Evolutionary conservation across 2,888 invertebrate genomes (phyloP), one percentile per base, ranked within the genome.

Genomic region (Zaprionus lineosus): DNA sequence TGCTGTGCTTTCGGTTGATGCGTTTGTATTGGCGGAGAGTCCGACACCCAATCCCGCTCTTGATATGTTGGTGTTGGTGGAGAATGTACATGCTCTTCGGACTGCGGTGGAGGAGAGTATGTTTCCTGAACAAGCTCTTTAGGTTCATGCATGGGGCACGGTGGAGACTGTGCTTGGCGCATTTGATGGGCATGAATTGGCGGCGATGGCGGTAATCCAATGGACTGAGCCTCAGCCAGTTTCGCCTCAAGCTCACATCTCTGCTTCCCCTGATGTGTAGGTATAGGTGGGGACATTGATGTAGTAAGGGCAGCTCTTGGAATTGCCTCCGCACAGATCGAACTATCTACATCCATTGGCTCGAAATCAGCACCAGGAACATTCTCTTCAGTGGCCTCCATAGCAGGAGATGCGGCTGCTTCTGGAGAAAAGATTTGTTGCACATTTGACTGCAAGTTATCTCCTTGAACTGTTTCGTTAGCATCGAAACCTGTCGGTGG

Each of bases 271-370:
- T 51, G 57, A 18, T 74, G 58, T 7, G 72, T 64, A 16, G 72
- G 69, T 53, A 76, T 61, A 2, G 68, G 63, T 1, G 78, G 62
- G 0, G 68, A 65, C 1, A 16, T 9, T 6, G 57, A n/a, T n/a
- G n/a, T n/a, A n/a, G n/a, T n/a, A n/a, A n/a, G 36, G 3, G 16
- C 18, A 3, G 63, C n/a, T 2, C 2, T 3, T 0, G 12, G 6
- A 24, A 33, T 12, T 4, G 40, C 9, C n/a, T 63, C 52, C 0
- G 16, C 34, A 0, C 48, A 59, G 16, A 73, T 9, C 6, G 79
- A 69, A 4, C 52, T 24, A 60, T 88, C 88, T 5, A 88, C 73
- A 29, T 88, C 88, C 88, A 88, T 89, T 1, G 85, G 66, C 21
- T 87, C 87, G 31, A 69, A 44, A 1, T 67, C 57, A 2, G 46